Percentiles rank a stretch among this genome's conserved stretches.
phyloP scores from a whole-genome alignment of 30 jellyfish, hydroid and myxozoan species.

The Aurelia aurita complex sp. Pacific region DNA sequence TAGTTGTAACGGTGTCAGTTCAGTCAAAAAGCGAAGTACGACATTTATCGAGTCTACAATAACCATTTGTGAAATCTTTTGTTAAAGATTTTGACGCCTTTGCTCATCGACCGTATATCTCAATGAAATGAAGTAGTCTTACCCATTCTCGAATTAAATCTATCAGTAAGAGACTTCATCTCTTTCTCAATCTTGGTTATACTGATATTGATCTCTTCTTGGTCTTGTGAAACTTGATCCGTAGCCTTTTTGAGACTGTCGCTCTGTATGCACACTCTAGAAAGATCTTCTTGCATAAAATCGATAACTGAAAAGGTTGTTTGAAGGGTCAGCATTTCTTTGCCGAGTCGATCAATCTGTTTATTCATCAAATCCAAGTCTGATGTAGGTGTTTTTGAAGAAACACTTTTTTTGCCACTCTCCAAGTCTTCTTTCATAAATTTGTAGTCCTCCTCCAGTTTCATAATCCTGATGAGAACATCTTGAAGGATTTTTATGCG shows the following conservation, averaged over 20 bases:
- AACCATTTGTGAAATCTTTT: too few species aligned
- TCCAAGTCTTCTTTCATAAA: conserved; percentile 39
- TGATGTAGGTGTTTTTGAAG: conserved; percentile 12
- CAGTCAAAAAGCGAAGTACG: too few species aligned
- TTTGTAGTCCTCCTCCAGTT: conserved; percentile 21
- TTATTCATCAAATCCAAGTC: conserved; percentile 10
- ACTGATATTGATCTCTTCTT: conserved; percentile 1
- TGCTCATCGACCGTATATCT: too few species aligned
- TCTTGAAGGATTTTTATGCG: conserved; percentile 47
- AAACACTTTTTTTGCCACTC: neutral
- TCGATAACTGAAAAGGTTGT: conserved; percentile 13
- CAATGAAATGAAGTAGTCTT: neutral
- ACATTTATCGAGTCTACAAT: too few species aligned
- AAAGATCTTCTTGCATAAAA: conserved; percentile 2
- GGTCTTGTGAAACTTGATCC: conserved; percentile 26
- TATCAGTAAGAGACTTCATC: conserved; percentile 31
- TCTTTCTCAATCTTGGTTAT: conserved; percentile 11
- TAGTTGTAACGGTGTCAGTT: too few species aligned
- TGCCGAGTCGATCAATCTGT: conserved; percentile 14
- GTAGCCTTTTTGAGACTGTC: conserved; percentile 14
- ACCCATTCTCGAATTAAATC: conserved; percentile 31
- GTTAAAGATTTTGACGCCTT: too few species aligned
- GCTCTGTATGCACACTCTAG: neutral
- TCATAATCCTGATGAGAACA: conserved; percentile 19
- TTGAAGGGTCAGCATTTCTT: conserved; percentile 14